A percentile compares a stretch with the other conserved stretches of the same genome.
These are phyloP conservation scores for Noctua janthina DNA, from an alignment of 2,888 invertebrate genomes.

Conservation along the genomic window DNA sequence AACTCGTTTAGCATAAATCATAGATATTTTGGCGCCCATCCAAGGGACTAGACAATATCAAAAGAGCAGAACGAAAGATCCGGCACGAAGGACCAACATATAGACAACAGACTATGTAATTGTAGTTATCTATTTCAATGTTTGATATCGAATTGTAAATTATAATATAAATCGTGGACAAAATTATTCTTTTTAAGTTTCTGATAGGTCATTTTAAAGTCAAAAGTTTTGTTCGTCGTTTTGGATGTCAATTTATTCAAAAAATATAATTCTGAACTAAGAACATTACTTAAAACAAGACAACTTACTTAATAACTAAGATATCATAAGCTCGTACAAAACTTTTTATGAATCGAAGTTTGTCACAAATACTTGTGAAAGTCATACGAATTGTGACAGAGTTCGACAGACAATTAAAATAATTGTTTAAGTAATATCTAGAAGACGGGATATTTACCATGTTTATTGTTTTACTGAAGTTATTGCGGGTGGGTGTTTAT, in stretches of 20 bases:
- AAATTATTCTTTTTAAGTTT: not conserved
- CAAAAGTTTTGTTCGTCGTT: not conserved
- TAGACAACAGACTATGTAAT: not conserved
- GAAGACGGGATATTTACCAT: no score
- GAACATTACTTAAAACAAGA: constrained; percentile 25
- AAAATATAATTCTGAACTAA: constrained; percentile 7
- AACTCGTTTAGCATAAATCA: not conserved
- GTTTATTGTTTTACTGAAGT: no score
- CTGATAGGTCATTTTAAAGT: not conserved
- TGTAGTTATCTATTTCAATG: not conserved
- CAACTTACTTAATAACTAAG: not conserved
- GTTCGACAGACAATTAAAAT: constrained; percentile 24
- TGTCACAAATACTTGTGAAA: constrained; percentile 28
- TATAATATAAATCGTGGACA: not conserved
- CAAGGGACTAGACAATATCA: not conserved
- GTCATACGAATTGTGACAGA: constrained; percentile 26
- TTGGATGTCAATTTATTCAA: constrained; percentile 1
- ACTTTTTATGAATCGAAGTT: constrained; percentile 36
- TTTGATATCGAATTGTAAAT: not conserved
- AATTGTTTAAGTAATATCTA: constrained; percentile 8
- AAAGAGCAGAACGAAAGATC: not conserved
- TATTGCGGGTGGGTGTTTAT: no score
- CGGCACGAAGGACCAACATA: not conserved
- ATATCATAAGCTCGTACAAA: constrained; percentile 22
- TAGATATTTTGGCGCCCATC: not conserved